These are phyloP conservation scores for Synodontis membranacea DNA, from an alignment of 2,113 vertebrate species.

Conservation along the genomic window DNA sequence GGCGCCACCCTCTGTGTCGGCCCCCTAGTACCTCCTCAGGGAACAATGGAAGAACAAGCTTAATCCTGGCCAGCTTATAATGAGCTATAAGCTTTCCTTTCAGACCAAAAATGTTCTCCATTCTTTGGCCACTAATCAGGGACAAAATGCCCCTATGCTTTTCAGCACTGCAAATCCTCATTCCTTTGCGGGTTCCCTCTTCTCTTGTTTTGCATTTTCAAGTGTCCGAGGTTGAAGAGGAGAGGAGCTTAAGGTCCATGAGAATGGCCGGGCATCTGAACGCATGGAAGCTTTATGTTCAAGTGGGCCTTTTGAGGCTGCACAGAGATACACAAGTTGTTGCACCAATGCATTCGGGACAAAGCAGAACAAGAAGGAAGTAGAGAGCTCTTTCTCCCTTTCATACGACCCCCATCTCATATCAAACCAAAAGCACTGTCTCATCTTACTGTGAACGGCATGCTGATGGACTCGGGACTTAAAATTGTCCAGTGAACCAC, in stretches of 20 bases:
- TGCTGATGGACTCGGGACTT: not conserved
- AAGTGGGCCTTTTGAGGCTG: conserved; percentile 29
- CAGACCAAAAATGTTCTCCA: conserved; percentile 74
- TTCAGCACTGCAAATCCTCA: conserved; percentile 67
- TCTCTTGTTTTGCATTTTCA: conserved; percentile 48
- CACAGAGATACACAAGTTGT: conserved; percentile 1
- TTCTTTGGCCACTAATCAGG: conserved; percentile 76
- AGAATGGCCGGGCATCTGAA: conserved; percentile 59
- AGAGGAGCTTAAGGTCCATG: conserved; percentile 41
- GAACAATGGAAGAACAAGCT: conserved; percentile 74
- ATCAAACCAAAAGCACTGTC: not conserved
- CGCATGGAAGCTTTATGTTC: conserved; percentile 44
- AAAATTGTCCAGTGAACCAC: not conserved
- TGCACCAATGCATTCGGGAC: not conserved
- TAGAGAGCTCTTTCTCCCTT: not conserved
- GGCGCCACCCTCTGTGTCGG: conserved; percentile 58
- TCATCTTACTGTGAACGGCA: not conserved
- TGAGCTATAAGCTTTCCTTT: conserved; percentile 88
- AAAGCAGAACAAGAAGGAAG: not conserved
- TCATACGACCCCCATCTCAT: not conserved
- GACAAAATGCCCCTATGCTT: conserved; percentile 72
- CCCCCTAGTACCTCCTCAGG: conserved; percentile 70
- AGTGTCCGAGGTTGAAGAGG: conserved; percentile 55
- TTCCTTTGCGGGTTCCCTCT: conserved; percentile 59
- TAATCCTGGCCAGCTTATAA: conserved; percentile 83